Conservation (phyloP, 2,888 invertebrate genomes). For the Hypena proboscidalis region DNA sequence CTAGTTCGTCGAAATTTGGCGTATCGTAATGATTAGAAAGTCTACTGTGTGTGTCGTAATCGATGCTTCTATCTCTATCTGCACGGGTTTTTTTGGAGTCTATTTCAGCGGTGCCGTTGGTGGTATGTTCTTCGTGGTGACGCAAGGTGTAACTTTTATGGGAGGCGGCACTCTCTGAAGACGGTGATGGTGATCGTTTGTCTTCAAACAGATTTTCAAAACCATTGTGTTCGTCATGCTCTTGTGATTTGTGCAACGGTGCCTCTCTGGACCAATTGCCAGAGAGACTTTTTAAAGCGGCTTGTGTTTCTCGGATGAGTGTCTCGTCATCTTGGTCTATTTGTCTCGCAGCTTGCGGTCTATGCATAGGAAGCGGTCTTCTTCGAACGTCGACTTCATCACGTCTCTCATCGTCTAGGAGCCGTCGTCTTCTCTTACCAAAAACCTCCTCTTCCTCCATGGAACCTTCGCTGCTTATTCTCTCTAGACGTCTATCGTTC, state of each 20-base stretch:
- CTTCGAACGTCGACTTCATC: constrained; percentile 61
- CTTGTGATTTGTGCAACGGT: constrained; percentile 86
- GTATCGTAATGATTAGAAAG: constrained; percentile 88
- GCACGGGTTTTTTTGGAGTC: constrained; percentile 57
- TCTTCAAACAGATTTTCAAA: constrained; percentile 95
- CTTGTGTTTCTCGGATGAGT: constrained; percentile 94
- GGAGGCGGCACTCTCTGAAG: constrained; percentile 86
- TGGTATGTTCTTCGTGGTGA: constrained; percentile 57
- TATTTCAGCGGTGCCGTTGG: constrained; percentile 56
- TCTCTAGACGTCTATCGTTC: constrained; percentile 67
- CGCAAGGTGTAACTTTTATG: constrained; percentile 87
- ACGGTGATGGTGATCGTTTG: constrained; percentile 89
- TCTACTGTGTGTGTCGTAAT: constrained; percentile 76
- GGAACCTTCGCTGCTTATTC: constrained; percentile 70
- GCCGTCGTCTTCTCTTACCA: constrained; percentile 75
- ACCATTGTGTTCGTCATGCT: constrained; percentile 91
- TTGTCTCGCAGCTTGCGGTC: constrained; percentile 68
- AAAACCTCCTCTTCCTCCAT: constrained; percentile 76
- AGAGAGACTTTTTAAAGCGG: constrained; percentile 93
- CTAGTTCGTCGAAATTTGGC: constrained; percentile 90
- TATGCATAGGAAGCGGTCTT: constrained; percentile 59
- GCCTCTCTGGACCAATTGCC: constrained; percentile 92
- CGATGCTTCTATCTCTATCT: constrained; percentile 70
- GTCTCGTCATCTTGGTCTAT: constrained; percentile 90
- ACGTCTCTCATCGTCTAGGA: constrained; percentile 75